phyloP scores from a whole-genome alignment of 1,140 invertebrate genomes.

The Aphaenogaster floridana region DNA sequence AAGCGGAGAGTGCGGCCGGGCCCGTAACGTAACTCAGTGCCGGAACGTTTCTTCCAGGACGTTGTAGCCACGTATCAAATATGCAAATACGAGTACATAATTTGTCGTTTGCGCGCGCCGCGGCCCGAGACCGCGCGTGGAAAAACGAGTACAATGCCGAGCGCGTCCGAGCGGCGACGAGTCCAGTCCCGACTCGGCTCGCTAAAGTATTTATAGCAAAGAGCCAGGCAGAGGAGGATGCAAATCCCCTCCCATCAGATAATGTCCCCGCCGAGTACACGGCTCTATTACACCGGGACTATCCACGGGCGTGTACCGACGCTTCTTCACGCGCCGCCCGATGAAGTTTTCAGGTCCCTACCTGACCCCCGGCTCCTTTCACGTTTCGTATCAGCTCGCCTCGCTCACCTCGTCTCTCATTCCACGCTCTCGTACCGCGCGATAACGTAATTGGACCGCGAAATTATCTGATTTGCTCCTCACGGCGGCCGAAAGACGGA shows the following conservation, averaged over 20 bases:
- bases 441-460: conserved; percentile 78
- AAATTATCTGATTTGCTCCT: conserved; percentile 79
- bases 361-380: conserved; percentile 9
- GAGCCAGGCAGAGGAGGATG: conserved; percentile 47
- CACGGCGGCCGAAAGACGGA: conserved; percentile 65
- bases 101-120: conserved; percentile 75
- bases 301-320: conserved; percentile 62
- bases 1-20: neutral
- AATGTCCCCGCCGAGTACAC: conserved; percentile 69
- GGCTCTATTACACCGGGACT: conserved; percentile 76
- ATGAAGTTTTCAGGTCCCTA: conserved; percentile 63
- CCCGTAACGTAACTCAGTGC: conserved; percentile 75
- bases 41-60: conserved; percentile 70
- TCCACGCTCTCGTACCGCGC: neutral
- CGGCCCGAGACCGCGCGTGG: conserved; percentile 44
- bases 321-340: conserved; percentile 32
- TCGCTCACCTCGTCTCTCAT: conserved; percentile 17
- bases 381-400: neutral
- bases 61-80: conserved; percentile 80
- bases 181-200: neutral
- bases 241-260: conserved; percentile 79
- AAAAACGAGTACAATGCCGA: conserved; percentile 73
- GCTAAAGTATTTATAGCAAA: conserved; percentile 66
- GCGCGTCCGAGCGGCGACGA: conserved; percentile 22
- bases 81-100: conserved; percentile 80